Evolutionary conservation across 2,888 invertebrate genomes (phyloP), one percentile per base, ranked within the genome.

Genomic region (Doris montereyensis): DNA sequence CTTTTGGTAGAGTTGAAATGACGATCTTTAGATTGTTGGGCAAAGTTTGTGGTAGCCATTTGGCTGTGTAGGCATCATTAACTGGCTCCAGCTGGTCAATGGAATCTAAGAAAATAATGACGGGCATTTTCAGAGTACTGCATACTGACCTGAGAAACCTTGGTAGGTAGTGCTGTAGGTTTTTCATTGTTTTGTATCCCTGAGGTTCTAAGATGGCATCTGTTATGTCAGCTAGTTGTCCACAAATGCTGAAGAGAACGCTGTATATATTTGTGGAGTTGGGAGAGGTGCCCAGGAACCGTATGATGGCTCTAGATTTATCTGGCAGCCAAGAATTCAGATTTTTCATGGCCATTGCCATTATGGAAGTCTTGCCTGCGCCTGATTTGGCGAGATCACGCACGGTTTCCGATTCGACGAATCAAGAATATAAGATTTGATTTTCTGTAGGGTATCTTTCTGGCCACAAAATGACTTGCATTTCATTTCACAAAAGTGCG

Each of bases 391-490:
- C 89, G 82, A 83, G 26, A 89, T 84, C 1, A 87, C 82, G 10
- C 88, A 77, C 4, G 88, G 88, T 26, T 81, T 81, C 5, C 81
- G 74, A 26, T 68, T 52, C 17, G 76, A 34, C 1, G 71, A 13
- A 30, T 78, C 81, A 17, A 76, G 57, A 21, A 81, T 73, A 35
- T 81, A 81, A 32, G 35, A 79, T 57, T 78, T 81, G 10, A 77
- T 81, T 26, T 76, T 60, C 5, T 79, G 57, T 24, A 88, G 81
- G 35, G 85, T 85, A 24, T 86, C 85, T 32, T 86, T 83, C 78
- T 86, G 88, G 5, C 90, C 90, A 82, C 88, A 87, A 82, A 90
- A 90, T 1, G 85, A 82, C 60, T 85, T 84, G 79, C 88, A 88
- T 76, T 90, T 89, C 10, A 77, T 68, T 21, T 83, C 80, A 81